phyloP scores from a whole-genome alignment of 2,797 vertebrate genomes.

The Erpetoichthys calabaricus region DNA sequence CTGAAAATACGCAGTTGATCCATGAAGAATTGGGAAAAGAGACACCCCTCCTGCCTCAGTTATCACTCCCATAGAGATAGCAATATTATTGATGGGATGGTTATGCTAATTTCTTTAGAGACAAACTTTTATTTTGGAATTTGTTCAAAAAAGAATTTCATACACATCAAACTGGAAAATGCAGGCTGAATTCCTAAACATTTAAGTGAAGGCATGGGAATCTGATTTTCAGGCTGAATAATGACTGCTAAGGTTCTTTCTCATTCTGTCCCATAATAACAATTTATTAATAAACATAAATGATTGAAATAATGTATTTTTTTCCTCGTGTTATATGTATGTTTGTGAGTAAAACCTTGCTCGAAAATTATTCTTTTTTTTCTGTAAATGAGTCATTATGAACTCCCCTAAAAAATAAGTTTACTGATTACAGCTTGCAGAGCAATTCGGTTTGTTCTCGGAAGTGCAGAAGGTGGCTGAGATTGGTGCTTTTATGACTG shows the following conservation, averaged over 20 bases:
- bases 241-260: conserved; percentile 29
- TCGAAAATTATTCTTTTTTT: no score
- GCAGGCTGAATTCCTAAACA: conserved; percentile 61
- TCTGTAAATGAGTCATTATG: no score
- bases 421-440: no score
- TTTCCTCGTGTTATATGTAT: background rate
- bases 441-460: no score
- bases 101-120: conserved; percentile 82
- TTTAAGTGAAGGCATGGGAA: conserved; percentile 67
- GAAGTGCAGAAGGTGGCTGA: no score
- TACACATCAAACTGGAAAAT: conserved; percentile 69
- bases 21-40: conserved; percentile 89
- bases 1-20: conserved; percentile 86
- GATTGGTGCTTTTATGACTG: no score
- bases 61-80: conserved; percentile 90
- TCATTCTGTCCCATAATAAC: background rate
- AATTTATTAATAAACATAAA: background rate
- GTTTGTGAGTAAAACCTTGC: background rate
- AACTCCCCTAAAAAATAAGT: no score
- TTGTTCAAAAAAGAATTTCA: conserved; percentile 75
- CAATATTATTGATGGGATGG: conserved; percentile 86
- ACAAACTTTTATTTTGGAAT: conserved; percentile 67
- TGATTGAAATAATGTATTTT: background rate
- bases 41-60: conserved; percentile 80
- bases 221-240: conserved; percentile 59